Percentiles rank a stretch among this genome's conserved stretches.
phyloP scores from a whole-genome alignment of 1,140 invertebrate genomes.

The Latrodectus geometricus region DNA sequence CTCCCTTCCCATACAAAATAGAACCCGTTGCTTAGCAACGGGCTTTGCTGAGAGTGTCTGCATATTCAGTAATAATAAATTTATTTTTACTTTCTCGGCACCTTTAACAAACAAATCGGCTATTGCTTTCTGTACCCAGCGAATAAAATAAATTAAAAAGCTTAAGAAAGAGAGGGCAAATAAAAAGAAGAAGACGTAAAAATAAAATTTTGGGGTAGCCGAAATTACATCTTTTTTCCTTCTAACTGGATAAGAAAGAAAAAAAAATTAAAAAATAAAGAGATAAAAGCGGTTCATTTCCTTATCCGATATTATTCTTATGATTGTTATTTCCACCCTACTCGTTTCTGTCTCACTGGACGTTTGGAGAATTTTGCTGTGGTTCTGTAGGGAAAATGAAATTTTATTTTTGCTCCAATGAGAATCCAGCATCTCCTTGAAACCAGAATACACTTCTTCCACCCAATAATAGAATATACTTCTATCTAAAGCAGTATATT shows the following conservation, averaged over 20 bases:
- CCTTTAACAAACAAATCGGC: conserved; percentile 56
- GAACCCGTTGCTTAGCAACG: conserved; percentile 55
- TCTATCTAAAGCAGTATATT: background rate
- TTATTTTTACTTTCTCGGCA: conserved; percentile 39
- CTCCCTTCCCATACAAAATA: conserved; percentile 6
- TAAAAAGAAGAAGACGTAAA: conserved; percentile 1
- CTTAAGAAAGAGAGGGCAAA: background rate
- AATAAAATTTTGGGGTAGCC: conserved; percentile 1
- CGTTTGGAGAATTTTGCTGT: conserved; percentile 19
- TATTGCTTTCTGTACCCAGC: conserved; percentile 11
- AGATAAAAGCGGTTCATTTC: conserved; percentile 31
- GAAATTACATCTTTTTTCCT: conserved; percentile 31
- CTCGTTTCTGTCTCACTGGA: background rate
- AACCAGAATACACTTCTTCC: conserved; percentile 24
- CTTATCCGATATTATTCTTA: conserved; percentile 38
- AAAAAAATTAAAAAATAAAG: conserved; percentile 22
- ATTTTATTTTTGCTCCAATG: conserved; percentile 32
- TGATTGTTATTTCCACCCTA: conserved; percentile 7
- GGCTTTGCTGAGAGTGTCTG: conserved; percentile 28
- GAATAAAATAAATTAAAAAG: conserved; percentile 44
- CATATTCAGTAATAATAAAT: conserved; percentile 61
- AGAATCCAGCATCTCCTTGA: background rate
- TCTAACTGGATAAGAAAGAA: background rate
- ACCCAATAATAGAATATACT: conserved; percentile 32
- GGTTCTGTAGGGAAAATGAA: conserved; percentile 44